Conservation (phyloP, 2,797 vertebrate species). For the Aeoliscus strigatus region DNA sequence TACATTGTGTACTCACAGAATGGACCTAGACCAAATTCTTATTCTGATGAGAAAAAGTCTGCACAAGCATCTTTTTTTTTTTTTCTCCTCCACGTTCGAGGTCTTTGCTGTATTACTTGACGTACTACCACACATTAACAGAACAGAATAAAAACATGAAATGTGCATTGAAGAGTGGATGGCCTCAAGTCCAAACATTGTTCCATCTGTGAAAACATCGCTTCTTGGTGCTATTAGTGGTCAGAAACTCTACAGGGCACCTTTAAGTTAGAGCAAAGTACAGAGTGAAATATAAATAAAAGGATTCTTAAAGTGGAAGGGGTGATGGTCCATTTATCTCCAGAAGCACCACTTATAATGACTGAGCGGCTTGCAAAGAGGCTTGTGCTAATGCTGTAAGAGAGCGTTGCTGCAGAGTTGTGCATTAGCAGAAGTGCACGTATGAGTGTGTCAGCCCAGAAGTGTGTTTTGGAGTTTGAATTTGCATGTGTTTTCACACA, state of each 20-base stretch:
- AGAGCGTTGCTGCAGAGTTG: slow-evolving; percentile 1
- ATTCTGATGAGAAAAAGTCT: no score
- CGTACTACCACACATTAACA: no score
- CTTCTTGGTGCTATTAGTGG: background rate
- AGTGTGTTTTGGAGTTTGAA: slow-evolving; percentile 5
- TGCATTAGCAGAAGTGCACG: slow-evolving; percentile 5
- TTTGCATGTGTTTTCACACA: slow-evolving; percentile 27
- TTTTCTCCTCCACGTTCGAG: no score
- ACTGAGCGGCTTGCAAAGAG: slow-evolving; percentile 1
- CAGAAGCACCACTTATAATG: background rate
- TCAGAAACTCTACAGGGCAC: background rate
- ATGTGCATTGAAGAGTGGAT: no score
- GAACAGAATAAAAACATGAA: no score
- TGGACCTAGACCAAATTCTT: no score
- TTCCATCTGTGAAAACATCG: background rate
- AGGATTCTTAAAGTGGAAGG: background rate
- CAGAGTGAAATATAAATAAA: background rate
- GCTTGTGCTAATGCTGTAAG: background rate
- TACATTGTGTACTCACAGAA: no score
- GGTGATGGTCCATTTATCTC: background rate
- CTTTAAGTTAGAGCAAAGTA: background rate
- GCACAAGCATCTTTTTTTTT: no score
- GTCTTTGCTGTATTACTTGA: no score
- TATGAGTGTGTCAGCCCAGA: slow-evolving; percentile 1
- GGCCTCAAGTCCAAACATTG: no score